Base-by-base conservation (phyloP, 2,888 invertebrate species). In the Thymelicus lineola region DNA sequence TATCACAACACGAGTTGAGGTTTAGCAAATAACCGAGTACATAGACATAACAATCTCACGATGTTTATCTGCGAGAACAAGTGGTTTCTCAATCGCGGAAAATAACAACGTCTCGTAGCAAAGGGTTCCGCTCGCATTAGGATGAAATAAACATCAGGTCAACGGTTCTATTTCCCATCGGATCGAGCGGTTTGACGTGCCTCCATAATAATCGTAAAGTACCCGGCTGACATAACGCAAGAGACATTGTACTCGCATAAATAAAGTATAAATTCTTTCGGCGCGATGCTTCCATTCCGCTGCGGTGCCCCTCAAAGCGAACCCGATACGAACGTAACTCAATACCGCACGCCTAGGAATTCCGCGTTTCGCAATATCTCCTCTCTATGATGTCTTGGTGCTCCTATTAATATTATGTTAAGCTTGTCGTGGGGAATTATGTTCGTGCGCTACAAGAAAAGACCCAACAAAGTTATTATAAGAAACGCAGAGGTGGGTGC, bases 281-380 rank as follows among this genome's bases (percentile, higher is more conserved):
- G 77, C 73, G 77, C 75, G 81, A 79, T 82, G 82, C 84, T 82
- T 78, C 80, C 77, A 83, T 83, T 83, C 83, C 82, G 79, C 80
- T 72, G 85, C 85, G 85, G 85, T 80, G 81, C 77, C 72, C 79
- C 78, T 85, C 89, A 89, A 89, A 89, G 88, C 79, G 78, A 86
- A 87, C 84, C 75, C 79, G 85, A 87, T 83, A 84, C 82, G 73
- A 73, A 78, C 80, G 88, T 86, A 88, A 88, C 84, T 83, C 82
- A 83, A 88, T 82, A 87, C 87, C 78, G 86, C 79, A 80, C 79
- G 83, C 76, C 80, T 82, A 86, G 86, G 85, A 84, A 87, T 87
- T 82, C 83, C 81, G 83, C 79, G 78, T 85, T 84, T 85, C 81
- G 80, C 81, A 79, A 82, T 80, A 82, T 80, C 82, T 80, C 75